Conservation (phyloP, 2,113 vertebrate species). For the Albula goreensis region DNA sequence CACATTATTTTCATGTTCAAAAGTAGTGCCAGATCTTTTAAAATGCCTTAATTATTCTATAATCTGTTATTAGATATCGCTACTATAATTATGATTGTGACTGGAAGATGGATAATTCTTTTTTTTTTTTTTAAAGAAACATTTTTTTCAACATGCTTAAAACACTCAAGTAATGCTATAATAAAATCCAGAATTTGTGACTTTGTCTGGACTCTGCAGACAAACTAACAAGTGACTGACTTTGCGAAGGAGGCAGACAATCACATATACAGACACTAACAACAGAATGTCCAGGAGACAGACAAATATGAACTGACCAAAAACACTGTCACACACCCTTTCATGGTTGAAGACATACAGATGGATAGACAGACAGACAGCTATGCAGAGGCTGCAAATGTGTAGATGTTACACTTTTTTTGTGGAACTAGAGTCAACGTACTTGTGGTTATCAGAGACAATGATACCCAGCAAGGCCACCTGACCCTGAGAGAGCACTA, state of each 20-base stretch:
- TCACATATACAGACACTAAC: neutral
- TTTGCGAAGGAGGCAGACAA: constrained; percentile 4
- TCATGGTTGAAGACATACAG: neutral
- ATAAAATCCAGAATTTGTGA: neutral
- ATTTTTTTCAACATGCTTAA: constrained; percentile 24
- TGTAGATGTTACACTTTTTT: too few relatives aligned
- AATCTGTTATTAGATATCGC: constrained; percentile 34
- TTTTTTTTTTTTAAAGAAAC: constrained; percentile 34
- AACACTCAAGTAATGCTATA: constrained; percentile 9
- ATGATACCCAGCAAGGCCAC: neutral
- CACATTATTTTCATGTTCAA: constrained; percentile 38
- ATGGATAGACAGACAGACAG: neutral
- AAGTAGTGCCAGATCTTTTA: constrained; percentile 41
- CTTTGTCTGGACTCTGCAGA: constrained; percentile 19
- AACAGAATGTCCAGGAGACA: neutral
- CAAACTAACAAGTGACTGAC: constrained; percentile 6
- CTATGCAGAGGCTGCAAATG: neutral
- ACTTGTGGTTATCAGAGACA: neutral
- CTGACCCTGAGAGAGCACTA: too few relatives aligned
- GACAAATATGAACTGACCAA: neutral
- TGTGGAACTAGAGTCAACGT: too few relatives aligned
- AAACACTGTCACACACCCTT: neutral
- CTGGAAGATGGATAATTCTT: constrained; percentile 26
- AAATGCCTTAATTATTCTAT: constrained; percentile 62
- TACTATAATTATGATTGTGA: constrained; percentile 29